Percentiles rank a stretch among this genome's conserved stretches.
Conservation (phyloP, 2,113 vertebrate genomes). For the Leptodactylus fuscus region DNA sequence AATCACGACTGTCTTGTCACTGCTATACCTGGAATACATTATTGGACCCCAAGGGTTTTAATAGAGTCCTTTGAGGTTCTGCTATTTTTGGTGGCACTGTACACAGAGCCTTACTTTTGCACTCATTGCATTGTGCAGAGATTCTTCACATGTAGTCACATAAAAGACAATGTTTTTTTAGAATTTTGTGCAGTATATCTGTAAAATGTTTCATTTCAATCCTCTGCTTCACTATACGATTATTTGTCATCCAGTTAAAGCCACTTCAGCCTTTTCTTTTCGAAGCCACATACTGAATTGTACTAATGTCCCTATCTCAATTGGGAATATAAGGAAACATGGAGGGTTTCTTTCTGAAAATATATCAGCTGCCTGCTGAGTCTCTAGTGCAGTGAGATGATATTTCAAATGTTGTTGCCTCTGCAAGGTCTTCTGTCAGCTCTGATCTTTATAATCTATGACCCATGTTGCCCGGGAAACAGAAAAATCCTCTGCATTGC, state of each 20-base stretch:
- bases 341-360: constrained; percentile 21
- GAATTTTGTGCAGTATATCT: no score
- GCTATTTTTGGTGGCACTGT: no score
- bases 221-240: not conserved
- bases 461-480: constrained; percentile 53
- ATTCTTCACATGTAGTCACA: no score
- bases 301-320: constrained; percentile 1
- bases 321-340: constrained; percentile 12
- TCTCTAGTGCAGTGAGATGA: constrained; percentile 26
- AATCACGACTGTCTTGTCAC: no score
- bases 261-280: not conserved
- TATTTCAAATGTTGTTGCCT: constrained; percentile 49
- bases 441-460: constrained; percentile 52
- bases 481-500: constrained; percentile 24
- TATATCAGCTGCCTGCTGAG: constrained; percentile 39
- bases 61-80: no score
- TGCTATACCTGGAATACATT: no score
- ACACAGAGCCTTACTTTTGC: not conserved
- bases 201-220: not conserved
- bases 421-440: constrained; percentile 49
- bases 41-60: no score
- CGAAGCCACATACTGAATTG: not conserved
- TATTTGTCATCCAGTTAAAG: no score
- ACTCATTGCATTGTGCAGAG: not conserved
- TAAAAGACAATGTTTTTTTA: no score